Conservation (phyloP, 53 echinoderm and acorn worm species). For the Zoroaster sp. region DNA sequence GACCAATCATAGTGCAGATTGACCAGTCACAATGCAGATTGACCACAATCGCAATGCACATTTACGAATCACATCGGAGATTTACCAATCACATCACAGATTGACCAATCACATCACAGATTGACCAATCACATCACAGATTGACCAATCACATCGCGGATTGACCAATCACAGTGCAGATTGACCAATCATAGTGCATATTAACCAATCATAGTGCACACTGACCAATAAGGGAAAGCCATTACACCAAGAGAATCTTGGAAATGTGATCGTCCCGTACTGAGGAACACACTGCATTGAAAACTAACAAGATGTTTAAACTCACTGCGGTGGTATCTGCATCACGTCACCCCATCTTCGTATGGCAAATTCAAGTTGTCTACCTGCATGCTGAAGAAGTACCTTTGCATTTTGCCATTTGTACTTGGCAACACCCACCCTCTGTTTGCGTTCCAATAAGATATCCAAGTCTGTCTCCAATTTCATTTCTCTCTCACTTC, state of each 20-base stretch:
- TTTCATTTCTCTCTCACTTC: constrained; percentile 87
- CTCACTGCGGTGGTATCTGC: constrained; percentile 83
- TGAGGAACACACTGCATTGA: background rate
- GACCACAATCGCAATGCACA: no score
- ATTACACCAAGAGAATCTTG: background rate
- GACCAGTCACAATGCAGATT: background rate
- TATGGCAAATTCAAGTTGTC: constrained; percentile 89
- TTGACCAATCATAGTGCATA: background rate
- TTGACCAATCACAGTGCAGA: background rate
- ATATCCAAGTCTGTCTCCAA: constrained; percentile 89
- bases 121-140: no score
- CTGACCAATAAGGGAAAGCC: background rate
- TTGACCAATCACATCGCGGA: background rate
- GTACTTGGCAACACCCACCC: constrained; percentile 88
- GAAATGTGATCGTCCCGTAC: background rate
- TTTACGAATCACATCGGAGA: no score
- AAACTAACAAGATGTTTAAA: background rate
- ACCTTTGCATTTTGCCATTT: constrained; percentile 89
- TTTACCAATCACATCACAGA: no score
- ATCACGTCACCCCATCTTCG: constrained; percentile 84
- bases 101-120: no score
- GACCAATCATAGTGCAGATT: background rate
- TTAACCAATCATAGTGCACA: no score
- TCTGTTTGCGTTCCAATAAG: constrained; percentile 83
- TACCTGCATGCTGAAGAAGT: constrained; percentile 79